Evolutionary conservation across 2,113 vertebrate species (phyloP).

Genomic region (Rhynchomys soricoides): DNA sequence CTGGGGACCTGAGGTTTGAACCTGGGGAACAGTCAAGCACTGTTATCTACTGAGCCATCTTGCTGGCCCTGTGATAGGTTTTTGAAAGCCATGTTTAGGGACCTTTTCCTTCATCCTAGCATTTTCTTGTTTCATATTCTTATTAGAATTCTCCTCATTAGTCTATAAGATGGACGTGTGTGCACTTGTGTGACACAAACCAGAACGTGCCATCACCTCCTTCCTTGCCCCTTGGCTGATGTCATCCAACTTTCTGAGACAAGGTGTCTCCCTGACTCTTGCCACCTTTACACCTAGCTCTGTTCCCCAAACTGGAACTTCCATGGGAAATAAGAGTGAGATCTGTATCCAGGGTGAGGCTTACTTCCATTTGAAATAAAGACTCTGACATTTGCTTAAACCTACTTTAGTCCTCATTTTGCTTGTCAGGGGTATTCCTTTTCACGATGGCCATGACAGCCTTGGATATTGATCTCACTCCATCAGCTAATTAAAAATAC

Average conservation of each 20-base stretch:
- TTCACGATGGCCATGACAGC: neutral
- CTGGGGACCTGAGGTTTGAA: neutral
- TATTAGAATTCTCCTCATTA: neutral
- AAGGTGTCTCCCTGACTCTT: neutral
- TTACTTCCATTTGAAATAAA: neutral
- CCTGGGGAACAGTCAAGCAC: neutral
- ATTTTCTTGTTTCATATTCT: constrained; percentile 6
- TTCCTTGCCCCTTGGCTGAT: neutral
- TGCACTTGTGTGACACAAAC: neutral
- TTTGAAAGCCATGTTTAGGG: neutral
- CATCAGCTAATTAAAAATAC: neutral
- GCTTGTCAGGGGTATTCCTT: neutral
- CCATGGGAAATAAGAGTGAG: neutral
- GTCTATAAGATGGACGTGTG: neutral
- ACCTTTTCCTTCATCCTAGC: neutral
- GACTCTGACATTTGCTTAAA: neutral
- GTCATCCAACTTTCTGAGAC: neutral
- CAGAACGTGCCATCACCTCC: neutral
- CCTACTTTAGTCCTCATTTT: neutral
- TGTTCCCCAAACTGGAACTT: neutral
- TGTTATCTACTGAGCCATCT: neutral
- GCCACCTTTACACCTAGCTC: neutral
- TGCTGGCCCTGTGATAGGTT: neutral
- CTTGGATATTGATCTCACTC: neutral
- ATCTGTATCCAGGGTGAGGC: neutral